These are phyloP conservation scores for Periplaneta americana DNA, from an alignment of 1,140 invertebrate species.

Conservation along the genomic window DNA sequence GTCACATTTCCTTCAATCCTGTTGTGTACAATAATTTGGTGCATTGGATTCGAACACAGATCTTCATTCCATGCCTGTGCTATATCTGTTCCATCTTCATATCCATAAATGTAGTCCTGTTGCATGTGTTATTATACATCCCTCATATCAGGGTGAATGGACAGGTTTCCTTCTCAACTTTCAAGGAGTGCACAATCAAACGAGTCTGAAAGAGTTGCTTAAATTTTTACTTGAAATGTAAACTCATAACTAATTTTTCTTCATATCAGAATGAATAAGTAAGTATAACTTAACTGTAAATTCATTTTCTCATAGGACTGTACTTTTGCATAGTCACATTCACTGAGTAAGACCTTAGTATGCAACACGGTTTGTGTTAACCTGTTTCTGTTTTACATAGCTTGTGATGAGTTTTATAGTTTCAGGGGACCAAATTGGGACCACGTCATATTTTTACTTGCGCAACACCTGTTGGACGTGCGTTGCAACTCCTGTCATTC, in stretches of 20 bases:
- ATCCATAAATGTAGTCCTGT: background rate
- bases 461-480: background rate
- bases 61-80: background rate
- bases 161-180: background rate
- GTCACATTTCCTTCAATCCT: background rate
- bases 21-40: background rate
- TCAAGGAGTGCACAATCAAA: background rate
- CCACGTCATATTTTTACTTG: background rate
- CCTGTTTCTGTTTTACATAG: background rate
- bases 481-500: background rate
- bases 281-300: background rate
- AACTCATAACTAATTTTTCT: background rate
- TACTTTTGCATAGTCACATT: background rate
- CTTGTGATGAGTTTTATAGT: background rate
- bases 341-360: background rate
- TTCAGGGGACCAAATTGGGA: background rate
- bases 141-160: background rate
- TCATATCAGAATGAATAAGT: background rate
- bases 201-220: background rate
- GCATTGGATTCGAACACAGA: background rate
- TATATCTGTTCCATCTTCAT: background rate
- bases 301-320: background rate
- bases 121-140: background rate
- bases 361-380: background rate
- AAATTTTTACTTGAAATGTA: background rate